Evolutionary conservation across 2,113 vertebrate genomes (phyloP), one percentile per base, ranked within the genome.

Genomic region (Percopsis transmontana): DNA sequence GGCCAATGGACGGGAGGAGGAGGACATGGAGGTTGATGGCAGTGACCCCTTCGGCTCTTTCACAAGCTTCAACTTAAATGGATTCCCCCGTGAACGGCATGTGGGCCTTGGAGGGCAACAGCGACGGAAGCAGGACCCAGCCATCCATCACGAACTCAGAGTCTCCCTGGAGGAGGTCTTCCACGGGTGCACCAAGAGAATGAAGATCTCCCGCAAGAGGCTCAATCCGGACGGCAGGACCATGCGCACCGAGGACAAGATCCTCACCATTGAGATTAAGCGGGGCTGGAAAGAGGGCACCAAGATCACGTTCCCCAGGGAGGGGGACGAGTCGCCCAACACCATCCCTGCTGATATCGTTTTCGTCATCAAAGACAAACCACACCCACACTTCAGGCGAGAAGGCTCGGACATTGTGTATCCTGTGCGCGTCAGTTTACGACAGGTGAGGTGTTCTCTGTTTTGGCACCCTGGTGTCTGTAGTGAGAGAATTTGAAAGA

Each of bases 241-340:
- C 77, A 92, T 94, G 74, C 92, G 96, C 84, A 91, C 88, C 2
- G 97, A 99, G 88, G 97, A 99, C 85, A 99, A 98, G 92, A 99
- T 99, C 71, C 94, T 99, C 66, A 95, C 95, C 13, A 98, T 99
- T 19, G 96, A 99, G 88, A 99, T 99, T 79, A 98, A 98, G 84
- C 93, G 93, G 61, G 97, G 97, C 0, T 99, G 97, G 97, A 99
- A 99, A 74, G 97, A 99, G 85, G 97, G 97, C 62, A 99, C 97
- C 81, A 98, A 98, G 92, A 99, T 99, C 87, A 99, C 97, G 20
- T 99, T 99, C 81, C 97, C 97, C 0, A 93, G 95, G 47, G 96
- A 99, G 89, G 96, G 97, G 0, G 97, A 98, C 76, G 97, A 99
- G 91, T 94, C 95, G 5, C 92, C 93, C 21, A 93, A 83, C 76